Percentiles rank a stretch among this genome's conserved stretches.
Evolutionary conservation across 2,113 vertebrate genomes (phyloP).

Genomic region (Brachionichthys hirsutus): DNA sequence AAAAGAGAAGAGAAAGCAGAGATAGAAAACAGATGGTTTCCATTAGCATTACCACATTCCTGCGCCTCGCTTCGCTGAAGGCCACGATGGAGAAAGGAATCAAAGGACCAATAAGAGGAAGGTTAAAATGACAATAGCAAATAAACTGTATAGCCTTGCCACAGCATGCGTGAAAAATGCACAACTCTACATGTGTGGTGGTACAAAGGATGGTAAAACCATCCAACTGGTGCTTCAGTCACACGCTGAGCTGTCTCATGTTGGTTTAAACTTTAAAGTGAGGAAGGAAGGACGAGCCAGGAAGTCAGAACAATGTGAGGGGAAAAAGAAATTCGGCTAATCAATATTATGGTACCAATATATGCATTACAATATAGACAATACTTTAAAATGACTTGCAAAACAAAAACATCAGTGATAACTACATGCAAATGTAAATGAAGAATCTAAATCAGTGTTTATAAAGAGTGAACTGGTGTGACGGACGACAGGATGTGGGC

Average conservation of each 20-base stretch:
- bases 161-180: conserved; percentile 8
- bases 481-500: no score
- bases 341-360: background rate
- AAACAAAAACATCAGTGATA: background rate
- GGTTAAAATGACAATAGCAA: background rate
- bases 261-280: conserved; percentile 19
- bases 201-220: background rate
- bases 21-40: conserved; percentile 64
- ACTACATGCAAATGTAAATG: background rate
- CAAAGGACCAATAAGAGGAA: conserved; percentile 5
- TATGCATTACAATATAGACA: background rate
- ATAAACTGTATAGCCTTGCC: background rate
- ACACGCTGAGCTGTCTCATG: background rate
- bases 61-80: conserved; percentile 27
- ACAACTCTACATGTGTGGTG: background rate
- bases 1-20: conserved; percentile 29
- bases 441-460: no score
- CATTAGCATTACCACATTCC: conserved; percentile 62
- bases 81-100: conserved; percentile 18
- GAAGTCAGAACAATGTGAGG: conserved; percentile 1
- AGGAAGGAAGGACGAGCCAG: conserved; percentile 38
- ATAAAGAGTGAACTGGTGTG: no score
- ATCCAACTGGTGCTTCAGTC: background rate
- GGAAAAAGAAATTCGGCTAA: no score
- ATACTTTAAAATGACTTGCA: background rate